Evolutionary conservation across 2,888 invertebrate species (phyloP), one percentile per base, ranked within the genome.

Genomic region (Drosophila cognata): DNA sequence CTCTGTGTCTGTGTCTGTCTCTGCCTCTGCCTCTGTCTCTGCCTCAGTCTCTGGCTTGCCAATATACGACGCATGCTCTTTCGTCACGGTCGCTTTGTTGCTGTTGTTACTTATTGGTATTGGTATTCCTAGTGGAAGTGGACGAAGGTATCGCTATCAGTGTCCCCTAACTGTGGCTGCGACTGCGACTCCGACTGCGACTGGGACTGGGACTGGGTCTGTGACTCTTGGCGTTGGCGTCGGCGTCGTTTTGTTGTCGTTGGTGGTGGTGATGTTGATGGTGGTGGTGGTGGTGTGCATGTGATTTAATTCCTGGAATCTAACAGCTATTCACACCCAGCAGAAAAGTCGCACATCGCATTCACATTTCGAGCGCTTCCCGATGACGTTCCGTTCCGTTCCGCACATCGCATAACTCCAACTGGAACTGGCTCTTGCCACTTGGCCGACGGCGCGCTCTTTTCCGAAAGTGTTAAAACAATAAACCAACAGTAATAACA

Each of bases 281-380:
- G 70, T 67, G 76, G 60, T 69, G 67, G 50, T 62, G 68, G 62
- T 71, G 72, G 63, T 66, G 67, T 74, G 79, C 77, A 57, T 79
- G 86, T 89, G 91, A 90, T 74, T 89, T 86, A 87, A 82, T 92
- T 92, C 92, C 90, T 87, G 90, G 92, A 92, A 92, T 92, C 92
- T 92, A 92, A 92, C 92, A 91, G 84, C 89, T 92, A 92, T 92
- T 92, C 92, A 92, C 92, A 92, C 92, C 91, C 91, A 91, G 81
- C 91, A 89, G 84, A 88, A 87, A 92, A 89, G 81, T 92, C 91
- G 84, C 91, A 91, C 91, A 89, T 92, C 91, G 70, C 86, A 92
- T 92, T 92, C 92, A 88, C 86, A 78, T 85, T 90, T 90, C 78
- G 91, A 91, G 88, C 90, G 91, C 90, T 90, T 91, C 87, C 90